Percentiles rank a stretch among this genome's conserved stretches.
These are phyloP conservation scores for Cladorhizidae sp. DNA, from an alignment of 37 sponge, comb jelly and placozoan species.

Conservation along the genomic window DNA sequence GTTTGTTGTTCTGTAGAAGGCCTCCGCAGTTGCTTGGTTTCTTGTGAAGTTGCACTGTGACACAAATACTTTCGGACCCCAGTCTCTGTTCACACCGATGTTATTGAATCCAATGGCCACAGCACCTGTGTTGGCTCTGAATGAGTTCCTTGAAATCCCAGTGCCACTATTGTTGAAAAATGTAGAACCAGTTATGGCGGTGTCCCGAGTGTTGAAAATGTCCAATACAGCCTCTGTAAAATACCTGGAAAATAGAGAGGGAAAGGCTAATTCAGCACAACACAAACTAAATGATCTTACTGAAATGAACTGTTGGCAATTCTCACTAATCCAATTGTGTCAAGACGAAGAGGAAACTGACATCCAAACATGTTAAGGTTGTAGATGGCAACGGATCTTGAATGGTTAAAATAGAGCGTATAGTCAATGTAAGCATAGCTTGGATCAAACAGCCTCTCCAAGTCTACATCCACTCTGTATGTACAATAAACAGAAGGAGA, in stretches of 20 bases:
- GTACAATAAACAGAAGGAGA: not conserved
- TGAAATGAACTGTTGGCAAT: conserved; percentile 37
- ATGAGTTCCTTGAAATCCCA: conserved; percentile 13
- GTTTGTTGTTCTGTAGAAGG: conserved; percentile 17
- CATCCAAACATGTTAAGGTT: conserved; percentile 18
- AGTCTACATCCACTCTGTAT: conserved; percentile 1
- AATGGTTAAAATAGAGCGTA: conserved; percentile 21
- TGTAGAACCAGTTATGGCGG: conserved; percentile 24
- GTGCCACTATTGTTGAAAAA: conserved; percentile 49
- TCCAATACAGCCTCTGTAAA: conserved; percentile 67
- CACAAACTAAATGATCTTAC: not conserved
- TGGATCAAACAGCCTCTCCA: not conserved
- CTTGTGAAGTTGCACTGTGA: conserved; percentile 23
- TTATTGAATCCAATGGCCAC: conserved; percentile 59
- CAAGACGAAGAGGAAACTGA: conserved; percentile 32
- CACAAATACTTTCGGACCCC: not conserved
- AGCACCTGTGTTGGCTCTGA: conserved; percentile 55
- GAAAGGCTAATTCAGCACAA: not conserved
- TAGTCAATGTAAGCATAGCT: conserved; percentile 5
- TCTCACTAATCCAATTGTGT: conserved; percentile 6
- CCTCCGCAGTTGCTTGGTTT: conserved; percentile 35
- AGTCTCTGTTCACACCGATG: not conserved
- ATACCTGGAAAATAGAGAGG: conserved; percentile 18
- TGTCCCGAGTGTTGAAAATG: conserved; percentile 57
- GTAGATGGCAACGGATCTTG: not conserved